Conservation (phyloP, 2,797 vertebrate genomes). For the Fratercula arctica region DNA sequence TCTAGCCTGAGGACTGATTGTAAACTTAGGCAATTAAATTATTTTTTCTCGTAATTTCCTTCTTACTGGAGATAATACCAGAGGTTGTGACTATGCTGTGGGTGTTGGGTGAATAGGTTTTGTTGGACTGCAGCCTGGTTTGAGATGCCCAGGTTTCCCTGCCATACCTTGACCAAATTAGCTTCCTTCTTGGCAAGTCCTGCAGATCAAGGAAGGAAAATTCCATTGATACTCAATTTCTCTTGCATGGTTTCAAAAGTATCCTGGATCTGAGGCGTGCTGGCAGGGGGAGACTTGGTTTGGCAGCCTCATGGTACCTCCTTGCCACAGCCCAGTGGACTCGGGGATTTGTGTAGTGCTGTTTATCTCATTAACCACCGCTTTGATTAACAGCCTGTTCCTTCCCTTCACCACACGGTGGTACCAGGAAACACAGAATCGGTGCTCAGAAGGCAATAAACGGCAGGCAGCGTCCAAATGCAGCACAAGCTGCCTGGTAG, state of each 20-base stretch:
- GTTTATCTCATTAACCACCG: not conserved
- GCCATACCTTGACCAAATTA: accelerated
- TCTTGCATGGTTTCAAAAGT: accelerated
- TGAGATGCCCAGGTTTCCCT: not conserved
- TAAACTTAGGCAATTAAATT: not conserved
- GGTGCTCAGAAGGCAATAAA: not conserved
- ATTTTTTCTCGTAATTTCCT: not conserved
- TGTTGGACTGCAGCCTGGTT: not conserved
- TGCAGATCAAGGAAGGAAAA: not conserved
- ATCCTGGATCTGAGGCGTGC: accelerated
- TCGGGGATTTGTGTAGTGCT: not conserved
- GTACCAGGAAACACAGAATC: conserved; percentile 42
- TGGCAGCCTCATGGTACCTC: not conserved
- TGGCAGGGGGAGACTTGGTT: not conserved
- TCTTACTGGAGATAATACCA: not conserved
- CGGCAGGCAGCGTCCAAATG: not conserved
- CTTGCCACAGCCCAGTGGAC: not conserved
- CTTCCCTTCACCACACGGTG: conserved; percentile 42
- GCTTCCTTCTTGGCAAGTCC: not conserved
- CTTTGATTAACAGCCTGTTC: not conserved
- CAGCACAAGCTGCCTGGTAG: not conserved
- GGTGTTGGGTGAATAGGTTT: not conserved
- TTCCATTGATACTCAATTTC: not conserved
- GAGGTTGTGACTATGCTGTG: not conserved
- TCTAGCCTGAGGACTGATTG: not conserved